Evolutionary conservation across 2,888 invertebrate genomes (phyloP), one percentile per base, ranked within the genome.

Genomic region (Notocelia uddmanniana): DNA sequence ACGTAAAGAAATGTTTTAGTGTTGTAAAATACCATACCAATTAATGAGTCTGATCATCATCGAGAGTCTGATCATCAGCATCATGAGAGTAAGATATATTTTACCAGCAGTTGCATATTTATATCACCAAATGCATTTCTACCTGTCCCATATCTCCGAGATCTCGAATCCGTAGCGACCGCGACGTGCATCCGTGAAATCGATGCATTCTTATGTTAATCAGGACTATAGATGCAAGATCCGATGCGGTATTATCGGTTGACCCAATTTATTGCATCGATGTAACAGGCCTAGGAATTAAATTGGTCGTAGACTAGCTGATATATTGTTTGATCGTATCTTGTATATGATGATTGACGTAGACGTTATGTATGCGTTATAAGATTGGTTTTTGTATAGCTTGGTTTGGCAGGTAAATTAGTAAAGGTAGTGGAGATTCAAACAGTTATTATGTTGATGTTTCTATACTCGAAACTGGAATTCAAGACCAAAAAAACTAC

Each of bases 171-270:
- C 15, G 50, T n/a, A 52, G 15, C 34, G 11, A 15, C 19, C 11
- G 13, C 54, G 5, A 19, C 57, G 18, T n/a, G 57, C 9, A 26
- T 26, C 18, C 34, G 41, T 45, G 66, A 55, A 45, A 66, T 45
- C 54, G 55, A 13, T 45, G 66, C 66, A 66, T 66, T 66, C 66
- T 55, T 66, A 66, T 66, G 66, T 23, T 45, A 55, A 66, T 66
- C 5, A 21, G 9, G 6, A 26, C 18, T 45, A 60, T 63, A 34
- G 34, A 63, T 63, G 31, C 62, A 11, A 63, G 19, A 54, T 64
- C 64, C 11, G 34, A 64, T 54, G 52, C 52, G n/a, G 37, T 52
- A 1, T 15, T 10, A 54, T 54, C 34, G 57, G 18, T 34, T 18
- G 21, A 9, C 2, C 13, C n/a, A 23, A 50, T 64, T 64, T 54